Conservation (phyloP, 2,797 vertebrate species). For the Eulemur rubriventer region DNA sequence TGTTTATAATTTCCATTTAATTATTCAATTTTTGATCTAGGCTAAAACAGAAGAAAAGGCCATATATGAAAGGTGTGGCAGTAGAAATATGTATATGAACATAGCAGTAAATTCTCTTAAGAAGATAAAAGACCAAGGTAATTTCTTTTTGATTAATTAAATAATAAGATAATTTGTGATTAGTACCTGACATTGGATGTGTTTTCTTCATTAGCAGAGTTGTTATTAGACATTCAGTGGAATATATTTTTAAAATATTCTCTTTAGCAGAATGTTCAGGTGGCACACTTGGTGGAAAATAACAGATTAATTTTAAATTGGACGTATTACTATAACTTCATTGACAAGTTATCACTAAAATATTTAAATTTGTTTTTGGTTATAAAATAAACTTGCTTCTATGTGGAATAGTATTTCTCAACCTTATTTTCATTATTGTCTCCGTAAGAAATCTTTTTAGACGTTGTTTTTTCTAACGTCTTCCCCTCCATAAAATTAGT, state of each 20-base stretch:
- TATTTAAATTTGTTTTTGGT: constrained; percentile 1
- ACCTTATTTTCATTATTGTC: neutral
- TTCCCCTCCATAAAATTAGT: neutral
- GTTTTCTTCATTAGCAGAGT: neutral
- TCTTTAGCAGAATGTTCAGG: neutral
- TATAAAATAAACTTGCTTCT: neutral
- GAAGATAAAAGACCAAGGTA: constrained; percentile 87
- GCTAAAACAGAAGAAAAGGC: constrained; percentile 89
- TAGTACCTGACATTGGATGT: neutral
- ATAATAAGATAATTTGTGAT: neutral
- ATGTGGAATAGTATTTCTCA: neutral
- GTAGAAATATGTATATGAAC: constrained; percentile 91
- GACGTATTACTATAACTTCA: neutral
- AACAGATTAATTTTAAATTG: neutral
- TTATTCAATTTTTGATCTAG: constrained; percentile 75
- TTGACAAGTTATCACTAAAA: neutral
- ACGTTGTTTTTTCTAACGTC: neutral
- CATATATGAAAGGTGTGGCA: constrained; percentile 88
- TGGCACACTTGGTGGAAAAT: neutral
- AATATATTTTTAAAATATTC: constrained; percentile 3
- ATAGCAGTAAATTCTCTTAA: constrained; percentile 90
- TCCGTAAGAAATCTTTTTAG: neutral
- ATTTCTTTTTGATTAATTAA: constrained; percentile 47
- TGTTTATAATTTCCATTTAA: neutral
- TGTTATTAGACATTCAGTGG: neutral